These are phyloP conservation scores for Drymodes brunneopygia DNA, from an alignment of 2,113 vertebrate species.

Conservation along the genomic window DNA sequence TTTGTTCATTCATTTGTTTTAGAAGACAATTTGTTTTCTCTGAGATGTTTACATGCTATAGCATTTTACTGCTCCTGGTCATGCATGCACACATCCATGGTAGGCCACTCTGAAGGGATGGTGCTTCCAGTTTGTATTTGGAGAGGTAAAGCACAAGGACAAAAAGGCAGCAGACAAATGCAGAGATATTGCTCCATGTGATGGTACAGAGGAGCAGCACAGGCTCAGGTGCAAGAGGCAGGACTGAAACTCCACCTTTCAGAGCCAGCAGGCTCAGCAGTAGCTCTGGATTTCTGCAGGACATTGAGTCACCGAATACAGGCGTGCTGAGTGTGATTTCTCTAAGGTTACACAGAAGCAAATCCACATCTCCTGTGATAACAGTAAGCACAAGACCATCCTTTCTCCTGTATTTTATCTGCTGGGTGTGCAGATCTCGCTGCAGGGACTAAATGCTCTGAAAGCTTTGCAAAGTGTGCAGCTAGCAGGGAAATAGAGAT, in stretches of 20 bases:
- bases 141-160: background rate
- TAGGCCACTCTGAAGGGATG: background rate
- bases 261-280: background rate
- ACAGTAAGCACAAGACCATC: background rate
- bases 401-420: background rate
- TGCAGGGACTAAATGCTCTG: background rate
- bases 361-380: background rate
- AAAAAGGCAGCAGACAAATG: background rate
- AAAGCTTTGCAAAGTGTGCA: background rate
- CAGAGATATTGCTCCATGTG: background rate
- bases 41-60: background rate
- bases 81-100: too few species aligned
- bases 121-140: background rate
- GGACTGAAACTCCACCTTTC: fast-evolving
- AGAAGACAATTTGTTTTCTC: background rate
- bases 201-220: background rate
- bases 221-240: background rate
- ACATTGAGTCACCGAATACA: background rate
- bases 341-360: background rate
- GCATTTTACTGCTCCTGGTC: background rate
- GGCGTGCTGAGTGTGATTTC: background rate
- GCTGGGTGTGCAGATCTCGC: background rate
- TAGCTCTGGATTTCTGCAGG: background rate
- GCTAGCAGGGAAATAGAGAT: background rate
- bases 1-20: background rate